A percentile compares a stretch with the other conserved stretches of the same genome.
Conservation (phyloP, 2,888 invertebrate species). For the Boloria selene region DNA sequence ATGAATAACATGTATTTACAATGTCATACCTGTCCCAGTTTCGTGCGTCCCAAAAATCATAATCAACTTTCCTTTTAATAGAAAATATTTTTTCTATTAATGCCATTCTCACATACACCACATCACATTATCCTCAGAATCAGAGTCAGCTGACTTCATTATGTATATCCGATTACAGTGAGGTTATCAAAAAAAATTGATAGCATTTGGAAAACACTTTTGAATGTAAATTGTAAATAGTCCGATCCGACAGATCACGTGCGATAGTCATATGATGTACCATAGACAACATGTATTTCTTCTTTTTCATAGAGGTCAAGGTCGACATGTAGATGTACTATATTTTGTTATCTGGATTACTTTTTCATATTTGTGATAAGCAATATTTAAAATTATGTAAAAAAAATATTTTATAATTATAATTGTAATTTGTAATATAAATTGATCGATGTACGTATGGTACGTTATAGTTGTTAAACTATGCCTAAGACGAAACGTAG, state of each 20-base stretch:
- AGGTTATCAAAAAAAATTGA: slow-evolving; percentile 40
- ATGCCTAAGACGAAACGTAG: slow-evolving; percentile 21
- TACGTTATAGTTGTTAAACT: no score
- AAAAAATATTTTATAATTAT: no score
- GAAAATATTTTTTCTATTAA: slow-evolving; percentile 88
- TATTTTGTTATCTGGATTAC: slow-evolving; percentile 7
- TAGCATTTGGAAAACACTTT: slow-evolving; percentile 50
- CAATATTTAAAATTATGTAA: no score
- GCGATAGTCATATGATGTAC: slow-evolving; percentile 76
- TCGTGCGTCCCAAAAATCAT: slow-evolving; percentile 65
- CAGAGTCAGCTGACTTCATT: slow-evolving; percentile 52
- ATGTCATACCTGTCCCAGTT: slow-evolving; percentile 78
- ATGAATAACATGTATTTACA: slow-evolving; percentile 62
- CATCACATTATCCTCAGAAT: slow-evolving; percentile 58
- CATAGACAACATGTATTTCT: slow-evolving; percentile 58
- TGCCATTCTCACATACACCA: slow-evolving; percentile 83
- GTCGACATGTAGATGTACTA: slow-evolving; percentile 13
- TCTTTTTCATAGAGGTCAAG: slow-evolving; percentile 45
- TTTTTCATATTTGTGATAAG: background rate
- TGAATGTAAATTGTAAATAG: slow-evolving; percentile 67
- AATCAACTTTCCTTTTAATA: slow-evolving; percentile 82
- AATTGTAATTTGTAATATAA: no score
- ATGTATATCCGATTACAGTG: slow-evolving; percentile 32
- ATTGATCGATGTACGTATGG: no score
- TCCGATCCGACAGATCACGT: slow-evolving; percentile 74